phyloP scores from a whole-genome alignment of 2,888 invertebrate species.

The Dascillus cervinus region DNA sequence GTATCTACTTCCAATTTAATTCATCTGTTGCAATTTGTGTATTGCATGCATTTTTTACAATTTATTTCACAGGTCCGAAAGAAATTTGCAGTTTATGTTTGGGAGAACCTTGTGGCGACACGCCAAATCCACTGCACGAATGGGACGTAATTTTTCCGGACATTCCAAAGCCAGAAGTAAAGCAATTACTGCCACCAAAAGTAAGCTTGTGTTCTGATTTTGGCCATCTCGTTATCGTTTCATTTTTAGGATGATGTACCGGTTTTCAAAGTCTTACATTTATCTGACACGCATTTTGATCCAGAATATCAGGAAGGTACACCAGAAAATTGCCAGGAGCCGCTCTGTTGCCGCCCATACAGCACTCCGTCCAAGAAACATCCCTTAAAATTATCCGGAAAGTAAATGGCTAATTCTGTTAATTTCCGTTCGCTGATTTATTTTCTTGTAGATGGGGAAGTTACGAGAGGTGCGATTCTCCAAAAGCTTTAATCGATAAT shows the following conservation, averaged over 20 bases:
- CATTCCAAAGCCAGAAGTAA: slow-evolving; percentile 64
- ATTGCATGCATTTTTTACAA: too few relatives aligned
- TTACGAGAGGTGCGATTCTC: slow-evolving; percentile 89
- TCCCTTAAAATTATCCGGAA: too few relatives aligned
- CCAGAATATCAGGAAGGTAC: slow-evolving; percentile 82
- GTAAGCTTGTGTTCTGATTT: slow-evolving; percentile 31
- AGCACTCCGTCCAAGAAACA: slow-evolving; percentile 72
- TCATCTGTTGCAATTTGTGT: too few relatives aligned
- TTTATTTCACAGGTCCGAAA: slow-evolving; percentile 68
- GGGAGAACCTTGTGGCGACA: slow-evolving; percentile 81
- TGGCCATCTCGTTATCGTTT: slow-evolving; percentile 1
- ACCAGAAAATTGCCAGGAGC: slow-evolving; percentile 89
- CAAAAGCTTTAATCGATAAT: slow-evolving; percentile 81
- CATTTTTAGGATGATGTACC: slow-evolving; percentile 15
- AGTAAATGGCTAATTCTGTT: slow-evolving; percentile 23
- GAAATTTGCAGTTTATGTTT: slow-evolving; percentile 87
- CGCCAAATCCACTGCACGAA: slow-evolving; percentile 78
- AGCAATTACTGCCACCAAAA: slow-evolving; percentile 55
- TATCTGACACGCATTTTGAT: slow-evolving; percentile 94
- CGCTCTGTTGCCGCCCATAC: slow-evolving; percentile 81
- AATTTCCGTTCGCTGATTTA: too few relatives aligned
- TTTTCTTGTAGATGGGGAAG: slow-evolving; percentile 81
- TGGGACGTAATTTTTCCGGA: slow-evolving; percentile 83
- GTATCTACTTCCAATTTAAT: too few relatives aligned
- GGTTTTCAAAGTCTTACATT: slow-evolving; percentile 86